Base-by-base conservation (phyloP, 2,888 invertebrate species). In the Timema podura region DNA sequence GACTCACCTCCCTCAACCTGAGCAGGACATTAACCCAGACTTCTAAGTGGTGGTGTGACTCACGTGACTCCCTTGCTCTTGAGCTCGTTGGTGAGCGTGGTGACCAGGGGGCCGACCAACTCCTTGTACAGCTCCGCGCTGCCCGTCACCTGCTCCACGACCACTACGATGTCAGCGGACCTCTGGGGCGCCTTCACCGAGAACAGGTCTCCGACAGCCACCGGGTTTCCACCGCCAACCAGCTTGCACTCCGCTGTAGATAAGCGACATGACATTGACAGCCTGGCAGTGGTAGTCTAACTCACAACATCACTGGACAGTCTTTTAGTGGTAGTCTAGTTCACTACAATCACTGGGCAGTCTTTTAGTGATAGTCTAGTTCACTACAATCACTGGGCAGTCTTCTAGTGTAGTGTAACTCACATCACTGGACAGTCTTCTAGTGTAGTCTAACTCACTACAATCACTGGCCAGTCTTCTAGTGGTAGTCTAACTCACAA, bases 131-230 rank as follows among this genome's bases (percentile, higher is more conserved):
- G 80, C 73, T 85, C 84, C 76, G 89, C 87, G 79, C 89, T 92
- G 57, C 83, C 79, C 79, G 85, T 80, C 5, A 79, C 79, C 73
- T 88, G 86, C 76, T 96, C 95, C 10, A 95, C 86, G 1, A 91
- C 85, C 69, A 96, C 84, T 0, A 96, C 83, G 70, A 96, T 84
- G 78, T 96, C 96, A 2, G 93, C 95, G 73, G 92, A 86, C 73
- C 90, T 90, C 73, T 84, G 85, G 0, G 92, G 92, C 46, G 86
- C 78, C 11, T 89, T 89, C 0, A 89, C 83, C 68, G 86, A 86
- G 79, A 89, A 90, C 16, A 80, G 82, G 13, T 91, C 89, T 0
- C 88, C 89, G 0, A 90, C 75, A 6, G 82, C 80, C 48, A 84
- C 80, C 1, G 80, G 77, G 15, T 80, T 76, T 16, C 81, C 82